Evolutionary conservation across 1,140 invertebrate genomes (phyloP).

Genomic region (Aphidius ervi): DNA sequence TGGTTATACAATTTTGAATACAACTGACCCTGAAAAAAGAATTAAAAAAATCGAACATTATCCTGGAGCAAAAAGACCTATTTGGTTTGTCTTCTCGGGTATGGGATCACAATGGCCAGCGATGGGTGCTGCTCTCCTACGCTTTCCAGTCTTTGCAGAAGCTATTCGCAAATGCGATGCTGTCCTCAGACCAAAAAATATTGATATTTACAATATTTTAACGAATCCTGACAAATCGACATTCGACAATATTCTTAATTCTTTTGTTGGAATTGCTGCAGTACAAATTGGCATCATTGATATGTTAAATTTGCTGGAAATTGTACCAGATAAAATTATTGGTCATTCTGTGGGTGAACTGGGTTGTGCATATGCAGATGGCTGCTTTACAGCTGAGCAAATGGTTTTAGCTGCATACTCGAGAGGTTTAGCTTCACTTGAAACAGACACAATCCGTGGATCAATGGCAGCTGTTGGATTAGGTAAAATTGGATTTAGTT

Average conservation of each 20-base stretch:
- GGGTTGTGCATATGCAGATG: slow-evolving; percentile 80
- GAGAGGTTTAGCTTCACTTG: slow-evolving; percentile 76
- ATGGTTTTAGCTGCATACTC: slow-evolving; percentile 77
- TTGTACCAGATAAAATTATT: slow-evolving; percentile 70
- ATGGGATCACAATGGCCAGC: slow-evolving; percentile 87
- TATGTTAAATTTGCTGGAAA: slow-evolving; percentile 59
- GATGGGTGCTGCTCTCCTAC: slow-evolving; percentile 69
- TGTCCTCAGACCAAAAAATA: slow-evolving; percentile 65
- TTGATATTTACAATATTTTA: slow-evolving; percentile 78
- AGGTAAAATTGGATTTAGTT: slow-evolving; percentile 21
- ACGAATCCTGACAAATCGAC: slow-evolving; percentile 68
- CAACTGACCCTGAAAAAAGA: slow-evolving; percentile 40
- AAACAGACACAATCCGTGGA: slow-evolving; percentile 69
- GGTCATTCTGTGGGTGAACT: slow-evolving; percentile 79
- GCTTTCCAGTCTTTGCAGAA: slow-evolving; percentile 59
- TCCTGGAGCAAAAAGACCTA: slow-evolving; percentile 59
- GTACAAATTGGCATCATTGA: slow-evolving; percentile 77
- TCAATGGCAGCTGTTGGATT: slow-evolving; percentile 81
- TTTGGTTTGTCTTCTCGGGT: slow-evolving; percentile 88
- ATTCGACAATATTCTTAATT: slow-evolving; percentile 79
- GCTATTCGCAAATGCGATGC: slow-evolving; percentile 68
- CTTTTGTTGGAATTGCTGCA: slow-evolving; percentile 88
- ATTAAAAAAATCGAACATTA: slow-evolving; percentile 57
- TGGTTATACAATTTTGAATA: slow-evolving; percentile 55
- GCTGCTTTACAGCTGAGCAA: slow-evolving; percentile 74